Conservation (phyloP, 2,888 invertebrate species). For the Drosophila percnosoma region DNA sequence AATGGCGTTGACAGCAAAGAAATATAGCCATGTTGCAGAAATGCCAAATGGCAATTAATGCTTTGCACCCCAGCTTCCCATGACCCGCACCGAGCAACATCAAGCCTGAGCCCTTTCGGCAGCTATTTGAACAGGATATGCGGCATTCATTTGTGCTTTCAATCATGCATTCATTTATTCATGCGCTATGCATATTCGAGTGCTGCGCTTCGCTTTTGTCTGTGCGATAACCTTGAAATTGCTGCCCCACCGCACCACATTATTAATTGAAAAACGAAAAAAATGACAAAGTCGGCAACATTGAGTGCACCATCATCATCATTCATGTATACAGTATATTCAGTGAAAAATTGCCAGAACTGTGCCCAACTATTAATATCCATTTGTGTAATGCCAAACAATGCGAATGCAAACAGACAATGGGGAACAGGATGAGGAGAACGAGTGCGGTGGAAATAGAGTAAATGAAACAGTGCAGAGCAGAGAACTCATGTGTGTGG, state of each 20-base stretch:
- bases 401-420: slow-evolving; percentile 62
- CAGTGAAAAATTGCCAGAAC: slow-evolving; percentile 27
- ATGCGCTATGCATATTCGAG: slow-evolving; percentile 52
- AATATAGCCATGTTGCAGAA: slow-evolving; percentile 55
- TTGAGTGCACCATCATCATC: slow-evolving; percentile 49
- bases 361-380: slow-evolving; percentile 69
- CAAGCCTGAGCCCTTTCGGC: slow-evolving; percentile 2
- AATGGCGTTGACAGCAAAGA: slow-evolving; percentile 71
- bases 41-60: slow-evolving; percentile 69
- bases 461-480: slow-evolving; percentile 53
- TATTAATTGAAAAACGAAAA: slow-evolving; percentile 70
- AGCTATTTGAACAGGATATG: slow-evolving; percentile 24
- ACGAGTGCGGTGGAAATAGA: background rate
- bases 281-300: slow-evolving; percentile 42
- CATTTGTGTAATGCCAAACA: slow-evolving; percentile 73
- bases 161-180: slow-evolving; percentile 64
- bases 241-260: slow-evolving; percentile 34
- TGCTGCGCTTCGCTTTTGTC: slow-evolving; percentile 35
- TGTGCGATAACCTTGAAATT: slow-evolving; percentile 57
- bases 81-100: background rate
- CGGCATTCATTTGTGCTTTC: slow-evolving; percentile 51
- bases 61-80: slow-evolving; percentile 29
- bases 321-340: slow-evolving; percentile 17
- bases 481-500: slow-evolving; percentile 41
- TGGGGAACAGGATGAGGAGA: background rate